Conservation (phyloP, 2,113 vertebrate genomes). For the Lepus europaeus region DNA sequence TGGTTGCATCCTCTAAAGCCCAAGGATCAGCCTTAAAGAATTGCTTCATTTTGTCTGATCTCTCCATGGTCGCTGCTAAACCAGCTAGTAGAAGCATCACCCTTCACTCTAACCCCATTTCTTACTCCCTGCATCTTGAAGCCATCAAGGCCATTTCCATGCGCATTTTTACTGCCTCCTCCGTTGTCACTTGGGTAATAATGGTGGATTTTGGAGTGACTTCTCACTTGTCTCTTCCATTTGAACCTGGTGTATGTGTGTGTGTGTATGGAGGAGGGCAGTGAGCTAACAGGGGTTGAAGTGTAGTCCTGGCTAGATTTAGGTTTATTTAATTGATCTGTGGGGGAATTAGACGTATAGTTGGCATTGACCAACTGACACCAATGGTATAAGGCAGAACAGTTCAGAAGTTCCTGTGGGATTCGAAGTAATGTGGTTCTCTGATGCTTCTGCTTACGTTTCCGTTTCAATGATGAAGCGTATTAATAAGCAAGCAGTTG, state of each 20-base stretch:
- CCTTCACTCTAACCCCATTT: conserved; percentile 72
- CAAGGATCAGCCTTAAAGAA: conserved; percentile 67
- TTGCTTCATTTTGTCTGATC: conserved; percentile 60
- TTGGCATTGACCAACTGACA: not conserved
- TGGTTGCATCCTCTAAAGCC: conserved; percentile 50
- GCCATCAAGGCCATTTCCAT: not conserved
- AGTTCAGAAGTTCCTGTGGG: not conserved
- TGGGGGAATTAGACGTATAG: not conserved
- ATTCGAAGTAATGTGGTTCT: conserved; percentile 6
- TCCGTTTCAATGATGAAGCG: conserved; percentile 60
- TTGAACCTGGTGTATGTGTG: not conserved
- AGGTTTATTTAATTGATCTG: not conserved
- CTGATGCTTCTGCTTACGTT: not conserved
- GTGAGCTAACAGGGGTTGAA: not conserved
- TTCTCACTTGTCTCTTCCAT: not conserved
- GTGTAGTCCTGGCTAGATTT: not conserved
- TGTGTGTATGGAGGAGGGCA: too few relatives aligned
- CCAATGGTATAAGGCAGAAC: not conserved
- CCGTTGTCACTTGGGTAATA: not conserved
- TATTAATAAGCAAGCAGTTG: conserved; percentile 54
- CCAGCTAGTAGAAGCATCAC: not conserved
- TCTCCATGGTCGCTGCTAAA: conserved; percentile 57
- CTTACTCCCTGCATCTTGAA: conserved; percentile 35
- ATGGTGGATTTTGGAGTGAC: not conserved
- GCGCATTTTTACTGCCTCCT: not conserved